Conservation (phyloP, 2,113 vertebrate genomes). For the Anhinga rufa region DNA sequence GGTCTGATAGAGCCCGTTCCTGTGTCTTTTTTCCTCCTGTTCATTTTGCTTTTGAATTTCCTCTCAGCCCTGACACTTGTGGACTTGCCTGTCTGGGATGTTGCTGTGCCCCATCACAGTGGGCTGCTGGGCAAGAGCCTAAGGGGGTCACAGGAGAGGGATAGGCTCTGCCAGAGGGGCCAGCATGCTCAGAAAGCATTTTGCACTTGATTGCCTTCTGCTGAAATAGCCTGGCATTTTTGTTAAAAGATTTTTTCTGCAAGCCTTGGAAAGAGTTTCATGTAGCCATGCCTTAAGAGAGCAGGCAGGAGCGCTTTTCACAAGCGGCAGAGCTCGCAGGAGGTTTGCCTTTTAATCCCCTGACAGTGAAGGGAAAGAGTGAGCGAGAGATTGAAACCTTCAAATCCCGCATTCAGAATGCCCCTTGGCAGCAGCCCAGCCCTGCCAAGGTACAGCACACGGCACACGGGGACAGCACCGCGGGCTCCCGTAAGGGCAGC, state of each 20-base stretch:
- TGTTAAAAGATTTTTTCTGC: background rate
- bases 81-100: background rate
- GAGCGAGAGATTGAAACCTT: background rate
- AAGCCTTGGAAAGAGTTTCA: background rate
- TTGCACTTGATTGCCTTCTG: background rate
- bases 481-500: rapidly evolving
- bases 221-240: background rate
- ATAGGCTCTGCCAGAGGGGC: background rate
- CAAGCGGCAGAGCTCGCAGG: background rate
- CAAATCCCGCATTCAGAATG: background rate
- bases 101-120: background rate
- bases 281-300: background rate
- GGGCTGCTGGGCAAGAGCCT: background rate
- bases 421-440: background rate
- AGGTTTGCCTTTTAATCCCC: background rate
- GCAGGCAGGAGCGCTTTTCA: background rate
- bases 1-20: background rate
- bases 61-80: background rate
- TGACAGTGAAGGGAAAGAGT: background rate
- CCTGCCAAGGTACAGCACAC: background rate
- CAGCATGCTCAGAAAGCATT: background rate
- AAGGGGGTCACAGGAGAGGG: background rate
- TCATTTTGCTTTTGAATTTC: background rate
- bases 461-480: background rate
- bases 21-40: background rate